Base-by-base conservation (phyloP, 2,888 invertebrate genomes). In the Nipponacmea schrenckii region DNA sequence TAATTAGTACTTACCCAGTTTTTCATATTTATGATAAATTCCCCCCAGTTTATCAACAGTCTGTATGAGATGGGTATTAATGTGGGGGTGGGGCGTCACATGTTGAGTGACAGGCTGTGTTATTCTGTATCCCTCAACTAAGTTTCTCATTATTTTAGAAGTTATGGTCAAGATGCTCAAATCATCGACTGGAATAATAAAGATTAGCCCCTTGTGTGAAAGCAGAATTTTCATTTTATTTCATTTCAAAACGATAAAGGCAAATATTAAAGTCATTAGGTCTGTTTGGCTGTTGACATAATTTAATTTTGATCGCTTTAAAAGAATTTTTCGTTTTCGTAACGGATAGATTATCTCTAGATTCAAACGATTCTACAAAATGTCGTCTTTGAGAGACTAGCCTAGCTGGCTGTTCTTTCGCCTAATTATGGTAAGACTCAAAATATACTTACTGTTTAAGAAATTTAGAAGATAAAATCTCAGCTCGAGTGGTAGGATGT, bases 111-210 rank as follows among this genome's bases (percentile, higher is more conserved):
- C 74, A 44, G 82, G 83, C 26, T 77, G 77, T 0, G 85, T 79
- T n/a, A 81, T 81, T 69, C 84, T 80, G 77, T 84, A 88, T 10
- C 84, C 81, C 77, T 88, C 88, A 17, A 86, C 80, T 27, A 85
- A 64, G 75, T 87, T 87, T 64, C 87, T 80, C 82, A 88, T 81
- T 8, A 80, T 74, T 75, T 88, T 88, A n/a, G 88, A 88, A 65
- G 84, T 80, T 17, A 88, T 86, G 20, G 88, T 85, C 72, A 88
- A 72, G n/a, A 85, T 72, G 73, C 88, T 88, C 45, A 88, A 75
- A 39, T 87, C 86, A 72, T 86, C 82, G 72, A 87, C 88, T 88
- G 80, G 65, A 83, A 82, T 64, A 46, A 68, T 66, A 46, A 64
- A 62, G 24, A 67, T 62, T n/a, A n/a, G n/a, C n/a, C n/a, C n/a